phyloP scores from a whole-genome alignment of 2,797 vertebrate genomes.

The Paedocypris micromegethes region DNA sequence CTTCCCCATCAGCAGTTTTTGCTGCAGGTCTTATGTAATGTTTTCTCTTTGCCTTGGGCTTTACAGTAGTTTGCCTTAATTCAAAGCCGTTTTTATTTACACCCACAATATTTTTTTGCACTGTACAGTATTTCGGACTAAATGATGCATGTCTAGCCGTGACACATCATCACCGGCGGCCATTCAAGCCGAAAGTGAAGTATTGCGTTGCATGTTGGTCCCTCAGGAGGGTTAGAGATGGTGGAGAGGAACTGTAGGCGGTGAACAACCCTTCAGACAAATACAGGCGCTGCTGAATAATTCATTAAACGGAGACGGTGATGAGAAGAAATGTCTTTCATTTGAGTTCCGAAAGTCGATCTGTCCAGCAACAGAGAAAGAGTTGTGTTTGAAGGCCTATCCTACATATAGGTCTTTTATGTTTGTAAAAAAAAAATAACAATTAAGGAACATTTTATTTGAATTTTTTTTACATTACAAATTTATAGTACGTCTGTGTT shows the following conservation, averaged over 20 bases:
- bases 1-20: slow-evolving; percentile 42
- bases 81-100: slow-evolving; percentile 18
- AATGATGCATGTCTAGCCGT: background rate
- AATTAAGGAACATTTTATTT: too few species aligned
- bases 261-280: slow-evolving; percentile 19
- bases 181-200: background rate
- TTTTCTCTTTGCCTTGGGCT: slow-evolving; percentile 14
- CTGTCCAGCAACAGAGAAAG: too few species aligned
- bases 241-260: slow-evolving; percentile 10
- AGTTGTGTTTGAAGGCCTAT: too few species aligned
- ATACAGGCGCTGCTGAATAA: slow-evolving; percentile 50
- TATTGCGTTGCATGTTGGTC: slow-evolving; percentile 11
- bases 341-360: slow-evolving; percentile 15
- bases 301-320: slow-evolving; percentile 46
- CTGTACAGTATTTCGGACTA: background rate
- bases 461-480: too few species aligned
- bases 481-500: background rate
- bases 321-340: slow-evolving; percentile 46
- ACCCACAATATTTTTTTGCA: background rate
- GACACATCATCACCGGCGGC: slow-evolving; percentile 6
- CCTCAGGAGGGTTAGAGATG: background rate
- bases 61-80: slow-evolving; percentile 17
- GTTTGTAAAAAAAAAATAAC: too few species aligned
- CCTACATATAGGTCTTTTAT: too few species aligned
- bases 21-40: slow-evolving; percentile 28